phyloP scores from a whole-genome alignment of 2,888 invertebrate species.

The Philonicus albiceps region DNA sequence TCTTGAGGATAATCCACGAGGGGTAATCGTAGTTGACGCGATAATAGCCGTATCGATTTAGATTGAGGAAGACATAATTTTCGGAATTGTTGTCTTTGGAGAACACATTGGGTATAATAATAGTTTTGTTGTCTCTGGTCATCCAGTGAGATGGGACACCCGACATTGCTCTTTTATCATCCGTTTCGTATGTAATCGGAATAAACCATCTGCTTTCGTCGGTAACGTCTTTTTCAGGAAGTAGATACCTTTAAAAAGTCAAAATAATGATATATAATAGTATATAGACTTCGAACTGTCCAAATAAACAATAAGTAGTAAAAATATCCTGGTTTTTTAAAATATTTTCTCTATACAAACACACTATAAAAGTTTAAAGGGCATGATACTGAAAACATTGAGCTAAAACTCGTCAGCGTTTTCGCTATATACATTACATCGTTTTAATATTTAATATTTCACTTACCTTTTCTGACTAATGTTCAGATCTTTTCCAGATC shows the following conservation, averaged over 20 bases:
- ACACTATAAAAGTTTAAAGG: too few species aligned
- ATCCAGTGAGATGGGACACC: conserved; percentile 61
- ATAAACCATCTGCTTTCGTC: conserved; percentile 59
- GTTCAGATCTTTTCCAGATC: conserved; percentile 59
- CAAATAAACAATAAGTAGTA: too few species aligned
- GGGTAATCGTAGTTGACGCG: conserved; percentile 72
- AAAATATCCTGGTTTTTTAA: too few species aligned
- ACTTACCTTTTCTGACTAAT: conserved; percentile 57
- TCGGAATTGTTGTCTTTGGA: conserved; percentile 52
- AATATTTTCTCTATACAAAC: too few species aligned
- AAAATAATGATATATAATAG: too few species aligned
- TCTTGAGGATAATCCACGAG: conserved; percentile 69
- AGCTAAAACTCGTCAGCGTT: too few species aligned
- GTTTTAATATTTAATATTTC: not conserved
- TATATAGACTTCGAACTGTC: too few species aligned
- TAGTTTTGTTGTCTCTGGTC: conserved; percentile 55
- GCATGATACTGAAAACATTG: too few species aligned
- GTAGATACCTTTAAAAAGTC: conserved; percentile 52
- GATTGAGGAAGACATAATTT: conserved; percentile 61
- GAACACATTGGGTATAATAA: conserved; percentile 57
- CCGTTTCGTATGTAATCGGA: conserved; percentile 61
- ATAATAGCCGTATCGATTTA: conserved; percentile 69
- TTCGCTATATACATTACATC: not conserved
- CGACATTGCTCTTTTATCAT: conserved; percentile 55
- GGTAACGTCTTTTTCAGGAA: conserved; percentile 56